Conservation (phyloP, 2,797 vertebrate genomes). For the Danio aesculapii region DNA sequence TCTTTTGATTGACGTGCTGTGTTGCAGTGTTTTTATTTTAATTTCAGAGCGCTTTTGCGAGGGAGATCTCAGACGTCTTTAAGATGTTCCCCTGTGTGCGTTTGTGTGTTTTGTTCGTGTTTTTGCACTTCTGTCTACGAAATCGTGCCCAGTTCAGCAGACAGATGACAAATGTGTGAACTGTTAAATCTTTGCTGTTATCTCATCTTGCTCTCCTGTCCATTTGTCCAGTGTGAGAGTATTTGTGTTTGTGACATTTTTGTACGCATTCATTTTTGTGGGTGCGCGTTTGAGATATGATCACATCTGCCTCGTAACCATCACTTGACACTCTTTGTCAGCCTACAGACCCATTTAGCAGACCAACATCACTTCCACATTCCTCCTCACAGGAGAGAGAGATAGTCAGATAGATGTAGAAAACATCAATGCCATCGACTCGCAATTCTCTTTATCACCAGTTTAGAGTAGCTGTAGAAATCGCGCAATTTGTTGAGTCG, state of each 20-base stretch:
- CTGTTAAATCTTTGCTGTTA: conserved; percentile 7
- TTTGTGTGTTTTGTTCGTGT: conserved; percentile 3
- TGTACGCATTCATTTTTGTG: neutral
- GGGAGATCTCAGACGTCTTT: conserved; percentile 16
- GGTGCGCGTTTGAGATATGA: neutral
- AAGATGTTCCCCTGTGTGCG: conserved; percentile 1
- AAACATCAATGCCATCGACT: conserved; percentile 79
- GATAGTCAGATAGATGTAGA: conserved; percentile 54
- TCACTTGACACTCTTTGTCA: conserved; percentile 28
- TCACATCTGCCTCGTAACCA: conserved; percentile 14
- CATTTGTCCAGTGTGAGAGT: neutral
- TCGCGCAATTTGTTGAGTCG: conserved; percentile 73
- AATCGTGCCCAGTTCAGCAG: conserved; percentile 15
- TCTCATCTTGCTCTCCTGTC: conserved; percentile 21
- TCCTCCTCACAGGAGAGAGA: conserved; percentile 41
- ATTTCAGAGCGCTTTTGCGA: conserved; percentile 31
- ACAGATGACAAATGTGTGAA: conserved; percentile 29
- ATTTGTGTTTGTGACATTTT: conserved; percentile 19
- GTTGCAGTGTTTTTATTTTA: conserved; percentile 37
- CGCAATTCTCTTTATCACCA: conserved; percentile 79
- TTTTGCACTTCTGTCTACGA: neutral
- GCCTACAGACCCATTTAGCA: conserved; percentile 1
- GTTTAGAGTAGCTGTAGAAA: conserved; percentile 75
- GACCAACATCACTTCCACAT: conserved; percentile 17
- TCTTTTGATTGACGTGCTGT: conserved; percentile 29